Evolutionary conservation across 2,888 invertebrate species (phyloP), one percentile per base, ranked within the genome.

Genomic region (Cylindroiulus punctatus): DNA sequence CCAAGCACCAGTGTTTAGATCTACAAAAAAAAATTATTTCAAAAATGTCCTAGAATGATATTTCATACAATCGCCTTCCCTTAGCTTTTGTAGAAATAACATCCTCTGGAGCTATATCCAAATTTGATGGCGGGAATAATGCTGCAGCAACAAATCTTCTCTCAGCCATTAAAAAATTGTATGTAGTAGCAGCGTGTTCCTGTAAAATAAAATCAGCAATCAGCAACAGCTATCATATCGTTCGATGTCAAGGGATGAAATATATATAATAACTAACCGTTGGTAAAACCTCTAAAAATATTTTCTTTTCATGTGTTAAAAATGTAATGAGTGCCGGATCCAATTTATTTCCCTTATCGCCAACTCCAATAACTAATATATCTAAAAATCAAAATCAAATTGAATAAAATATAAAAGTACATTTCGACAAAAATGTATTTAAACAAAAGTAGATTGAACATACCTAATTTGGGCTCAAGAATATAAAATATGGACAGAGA

Each of bases 91-190:
- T 22, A 30, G 22, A 30, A 52, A 86, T 57, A 10, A 85, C 7
- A 52, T 87, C 87, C 4, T 85, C 88, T 14, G 88, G 88, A n/a
- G 87, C 87, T 40, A 88, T 87, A 19, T 84, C 30, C 14, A 90
- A 84, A 17, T 57, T 87, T 10, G 88, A 87, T 0, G 93, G 93
- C 1, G 93, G 93, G 83, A 93, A 91, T 12, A 93, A 88, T 0
- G 92, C 93, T 14, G 91, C 93, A 22, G 92, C 93, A 17, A 94
- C 94, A 89, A 92, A 93, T 87, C 95, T 92, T 84, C 94, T 93
- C 91, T 99, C 98, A 0, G 95, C 93, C 90, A 95, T 96, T 76
- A 98, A 92, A 90, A 97, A 98, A 92, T 98, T 99, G 91, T 96
- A 99, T 0, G 96, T 96, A 1, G 96, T 92, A 89, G 96, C 95